Conservation (phyloP, 2,888 invertebrate genomes). For the Caenorhabditis sulstoni region DNA sequence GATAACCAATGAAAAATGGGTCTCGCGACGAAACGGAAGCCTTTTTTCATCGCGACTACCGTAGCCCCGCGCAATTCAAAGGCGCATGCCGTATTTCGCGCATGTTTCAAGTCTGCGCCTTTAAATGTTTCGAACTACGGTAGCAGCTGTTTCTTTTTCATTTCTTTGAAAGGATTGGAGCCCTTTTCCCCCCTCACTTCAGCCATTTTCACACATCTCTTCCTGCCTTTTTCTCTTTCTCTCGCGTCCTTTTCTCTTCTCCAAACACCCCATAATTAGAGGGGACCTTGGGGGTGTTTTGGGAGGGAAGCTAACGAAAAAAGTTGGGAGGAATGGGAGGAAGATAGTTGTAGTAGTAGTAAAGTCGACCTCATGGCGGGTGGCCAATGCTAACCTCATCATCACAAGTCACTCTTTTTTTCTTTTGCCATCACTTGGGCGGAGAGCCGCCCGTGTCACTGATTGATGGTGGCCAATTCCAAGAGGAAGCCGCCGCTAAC, state of each 20-base stretch:
- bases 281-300: no score
- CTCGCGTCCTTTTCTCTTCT: background rate
- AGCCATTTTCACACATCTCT: no score
- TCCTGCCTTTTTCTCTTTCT: background rate
- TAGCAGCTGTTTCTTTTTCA: no score
- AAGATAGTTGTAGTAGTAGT: slow-evolving; percentile 5
- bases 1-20: no score
- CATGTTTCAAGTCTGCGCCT: no score
- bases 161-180: no score
- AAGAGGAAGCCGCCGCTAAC: slow-evolving; percentile 15
- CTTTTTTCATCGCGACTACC: no score
- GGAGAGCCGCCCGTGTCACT: slow-evolving; percentile 11
- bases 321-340: background rate
- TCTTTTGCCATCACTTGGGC: background rate
- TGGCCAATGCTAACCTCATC: slow-evolving; percentile 7
- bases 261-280: background rate
- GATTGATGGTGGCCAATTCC: slow-evolving; percentile 33
- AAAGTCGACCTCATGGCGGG: background rate
- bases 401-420: slow-evolving; percentile 14
- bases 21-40: no score
- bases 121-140: no score
- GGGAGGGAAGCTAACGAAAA: background rate
- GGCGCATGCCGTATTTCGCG: no score
- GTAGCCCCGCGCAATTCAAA: no score
- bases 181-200: no score